Base-by-base conservation (phyloP, 2,888 invertebrate species). In the Phyllotreta cruciferae region DNA sequence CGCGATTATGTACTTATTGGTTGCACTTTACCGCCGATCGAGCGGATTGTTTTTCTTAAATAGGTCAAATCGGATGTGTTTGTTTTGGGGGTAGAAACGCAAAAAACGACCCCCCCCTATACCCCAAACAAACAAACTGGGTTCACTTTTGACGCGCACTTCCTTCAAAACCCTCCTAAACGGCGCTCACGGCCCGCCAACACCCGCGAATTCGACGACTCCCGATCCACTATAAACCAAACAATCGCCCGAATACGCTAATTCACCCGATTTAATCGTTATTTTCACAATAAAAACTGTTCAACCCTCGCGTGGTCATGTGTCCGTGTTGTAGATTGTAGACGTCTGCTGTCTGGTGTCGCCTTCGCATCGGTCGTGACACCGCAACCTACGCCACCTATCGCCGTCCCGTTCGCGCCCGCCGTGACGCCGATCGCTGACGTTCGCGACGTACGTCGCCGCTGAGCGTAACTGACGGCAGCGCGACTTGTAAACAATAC, bases 401-500 rank as follows among this genome's bases (percentile, higher is more conserved):
- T 65, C 64, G 66, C 62, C 58, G 8, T 72, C 64, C 54, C 36
- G 24, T 53, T 36, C 64, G 52, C 50, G 39, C 49, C 3, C n/a
- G 13, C 7, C 37, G 7, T n/a, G 14, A 37, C 4, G 2, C 24
- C 2, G 4, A 24, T 37, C 14, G 9, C 11, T 63, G 42, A 45
- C 49, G 62, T 60, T 62, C 60, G 50, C 42, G 56, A 47, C 62
- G 56, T 44, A 53, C 37, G 49, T 56, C 61, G 56, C 47, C 39
- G 44, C 53, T 57, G 24, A 52, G 39, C 41, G 61, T 56, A 56
- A 60, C 60, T 50, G 56, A 56, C 60, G 49, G 24, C 24, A 64
- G 54, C 64, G 52, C 54, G 57, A 61, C 61, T 64, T 64, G 83
- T 83, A 83, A 83, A 83, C 83, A 83, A 83, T 74, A 73, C 76